Conservation (phyloP, 2,888 invertebrate genomes). For the Tetheella fluctuosa region DNA sequence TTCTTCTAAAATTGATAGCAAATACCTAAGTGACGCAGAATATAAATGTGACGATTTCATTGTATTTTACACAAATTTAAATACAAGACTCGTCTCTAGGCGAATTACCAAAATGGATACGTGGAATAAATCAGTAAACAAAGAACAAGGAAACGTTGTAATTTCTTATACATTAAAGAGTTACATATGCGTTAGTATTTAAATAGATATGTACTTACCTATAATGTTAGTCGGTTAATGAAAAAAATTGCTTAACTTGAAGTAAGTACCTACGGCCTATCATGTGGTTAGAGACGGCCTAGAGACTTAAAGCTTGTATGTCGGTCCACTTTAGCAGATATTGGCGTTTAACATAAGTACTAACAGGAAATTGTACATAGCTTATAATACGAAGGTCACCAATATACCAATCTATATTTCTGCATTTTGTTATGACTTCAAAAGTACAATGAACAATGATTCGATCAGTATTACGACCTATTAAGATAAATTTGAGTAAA, state of each 20-base stretch:
- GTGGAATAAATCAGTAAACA: slow-evolving; percentile 12
- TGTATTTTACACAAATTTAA: slow-evolving; percentile 47
- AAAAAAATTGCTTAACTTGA: not conserved
- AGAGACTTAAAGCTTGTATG: not conserved
- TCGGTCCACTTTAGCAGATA: not conserved
- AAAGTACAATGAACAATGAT: not conserved
- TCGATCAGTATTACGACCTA: not conserved
- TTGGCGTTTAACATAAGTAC: not conserved
- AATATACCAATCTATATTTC: not conserved
- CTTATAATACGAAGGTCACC: not conserved
- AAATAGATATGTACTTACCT: not conserved
- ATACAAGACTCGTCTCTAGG: slow-evolving; percentile 36
- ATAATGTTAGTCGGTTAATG: no score
- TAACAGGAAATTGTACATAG: not conserved
- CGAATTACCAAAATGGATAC: slow-evolving; percentile 41
- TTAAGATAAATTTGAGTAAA: not conserved
- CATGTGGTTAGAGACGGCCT: not conserved
- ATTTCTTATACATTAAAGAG: not conserved
- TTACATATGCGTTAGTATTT: not conserved
- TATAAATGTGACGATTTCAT: slow-evolving; percentile 48
- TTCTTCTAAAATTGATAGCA: slow-evolving; percentile 40
- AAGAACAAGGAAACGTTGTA: slow-evolving; percentile 27
- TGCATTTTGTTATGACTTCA: slow-evolving; percentile 1
- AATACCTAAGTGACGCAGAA: slow-evolving; percentile 39
- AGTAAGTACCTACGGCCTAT: not conserved